These are phyloP conservation scores for Hypomesus transpacificus DNA, from an alignment of 2,113 vertebrate species.

Conservation along the genomic window DNA sequence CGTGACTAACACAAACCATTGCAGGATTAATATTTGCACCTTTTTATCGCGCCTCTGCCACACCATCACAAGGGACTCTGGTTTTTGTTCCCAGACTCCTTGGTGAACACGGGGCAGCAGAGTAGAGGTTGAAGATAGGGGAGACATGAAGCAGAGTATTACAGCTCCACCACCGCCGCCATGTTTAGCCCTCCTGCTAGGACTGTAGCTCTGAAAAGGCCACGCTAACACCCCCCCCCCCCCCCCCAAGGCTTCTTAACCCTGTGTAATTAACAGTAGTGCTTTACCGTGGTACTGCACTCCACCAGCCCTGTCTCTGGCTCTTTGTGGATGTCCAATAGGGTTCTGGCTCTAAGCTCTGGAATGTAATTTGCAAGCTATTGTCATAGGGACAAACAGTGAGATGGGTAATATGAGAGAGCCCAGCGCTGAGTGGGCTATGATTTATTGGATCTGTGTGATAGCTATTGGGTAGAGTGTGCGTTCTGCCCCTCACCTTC, in stretches of 20 bases:
- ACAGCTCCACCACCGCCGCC: slow-evolving; percentile 27
- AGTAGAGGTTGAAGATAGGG: slow-evolving; percentile 40
- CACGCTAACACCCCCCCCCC: slow-evolving; percentile 43
- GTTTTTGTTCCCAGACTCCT: slow-evolving; percentile 44
- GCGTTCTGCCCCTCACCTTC: slow-evolving; percentile 52
- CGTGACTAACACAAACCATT: slow-evolving; percentile 39
- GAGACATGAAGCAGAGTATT: slow-evolving; percentile 32
- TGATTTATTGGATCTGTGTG: slow-evolving; percentile 55
- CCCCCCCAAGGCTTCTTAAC: slow-evolving; percentile 47
- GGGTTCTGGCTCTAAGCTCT: slow-evolving; percentile 48
- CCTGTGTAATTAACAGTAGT: slow-evolving; percentile 61
- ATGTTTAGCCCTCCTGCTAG: slow-evolving; percentile 34
- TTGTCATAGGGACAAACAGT: slow-evolving; percentile 50
- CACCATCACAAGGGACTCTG: slow-evolving; percentile 41
- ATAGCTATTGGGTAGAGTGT: slow-evolving; percentile 48
- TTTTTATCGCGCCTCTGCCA: slow-evolving; percentile 43
- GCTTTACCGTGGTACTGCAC: slow-evolving; percentile 47
- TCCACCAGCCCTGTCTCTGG: slow-evolving; percentile 24
- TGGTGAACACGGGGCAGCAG: slow-evolving; percentile 40
- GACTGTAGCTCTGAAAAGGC: slow-evolving; percentile 45
- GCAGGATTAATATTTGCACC: slow-evolving; percentile 40
- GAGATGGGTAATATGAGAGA: slow-evolving; percentile 38
- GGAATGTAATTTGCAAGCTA: slow-evolving; percentile 47
- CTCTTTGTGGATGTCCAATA: slow-evolving; percentile 45
- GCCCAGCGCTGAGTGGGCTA: slow-evolving; percentile 24